Conservation (phyloP, 1,140 invertebrate species). For the Pomacea maculata region DNA sequence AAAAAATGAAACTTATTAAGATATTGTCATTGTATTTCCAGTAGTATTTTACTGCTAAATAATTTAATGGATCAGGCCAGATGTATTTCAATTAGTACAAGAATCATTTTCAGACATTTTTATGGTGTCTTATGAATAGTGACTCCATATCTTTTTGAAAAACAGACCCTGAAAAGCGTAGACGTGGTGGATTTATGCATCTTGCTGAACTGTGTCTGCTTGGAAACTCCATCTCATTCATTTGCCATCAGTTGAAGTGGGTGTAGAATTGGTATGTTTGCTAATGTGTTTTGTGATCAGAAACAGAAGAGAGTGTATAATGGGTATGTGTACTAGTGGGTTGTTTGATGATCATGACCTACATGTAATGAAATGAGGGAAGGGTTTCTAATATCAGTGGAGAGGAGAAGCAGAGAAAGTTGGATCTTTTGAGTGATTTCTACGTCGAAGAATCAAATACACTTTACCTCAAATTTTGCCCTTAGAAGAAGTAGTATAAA, state of each 20-base stretch:
- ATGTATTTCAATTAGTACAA: neutral
- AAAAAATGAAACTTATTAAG: neutral
- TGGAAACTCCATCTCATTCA: constrained; percentile 55
- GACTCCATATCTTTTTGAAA: constrained; percentile 20
- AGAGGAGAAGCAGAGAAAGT: too few relatives aligned
- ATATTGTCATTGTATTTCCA: neutral
- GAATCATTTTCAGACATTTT: neutral
- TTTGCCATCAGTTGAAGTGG: constrained; percentile 31
- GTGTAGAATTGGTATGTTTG: neutral
- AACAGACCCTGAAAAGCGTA: constrained; percentile 56
- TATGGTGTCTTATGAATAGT: neutral
- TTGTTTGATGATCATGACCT: too few relatives aligned
- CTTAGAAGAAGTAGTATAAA: too few relatives aligned
- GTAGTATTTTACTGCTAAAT: neutral
- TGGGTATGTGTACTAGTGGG: too few relatives aligned
- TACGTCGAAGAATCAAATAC: too few relatives aligned
- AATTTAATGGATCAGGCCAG: neutral
- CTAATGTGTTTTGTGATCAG: neutral
- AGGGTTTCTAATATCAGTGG: too few relatives aligned
- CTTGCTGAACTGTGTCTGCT: constrained; percentile 59
- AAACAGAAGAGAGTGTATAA: too few relatives aligned
- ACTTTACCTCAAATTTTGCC: too few relatives aligned
- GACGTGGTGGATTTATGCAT: constrained; percentile 60
- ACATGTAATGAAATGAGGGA: too few relatives aligned
- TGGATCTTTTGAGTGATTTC: too few relatives aligned